A percentile compares a stretch with the other conserved stretches of the same genome.
These are phyloP conservation scores for Furnarius figulus DNA, from an alignment of 2,113 vertebrate species.

Conservation along the genomic window DNA sequence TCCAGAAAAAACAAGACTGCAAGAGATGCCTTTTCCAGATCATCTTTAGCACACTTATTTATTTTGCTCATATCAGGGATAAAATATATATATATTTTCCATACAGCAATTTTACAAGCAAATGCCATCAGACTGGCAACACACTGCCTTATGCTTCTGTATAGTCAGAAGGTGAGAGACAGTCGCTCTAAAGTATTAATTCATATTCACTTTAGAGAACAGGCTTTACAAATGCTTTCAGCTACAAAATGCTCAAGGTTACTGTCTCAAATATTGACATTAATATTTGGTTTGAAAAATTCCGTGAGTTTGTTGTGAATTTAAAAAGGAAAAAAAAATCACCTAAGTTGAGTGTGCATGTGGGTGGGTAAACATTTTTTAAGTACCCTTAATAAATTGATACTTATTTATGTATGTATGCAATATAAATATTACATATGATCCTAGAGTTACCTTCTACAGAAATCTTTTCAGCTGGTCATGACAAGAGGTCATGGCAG, in stretches of 20 bases:
- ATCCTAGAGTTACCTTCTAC: not conserved
- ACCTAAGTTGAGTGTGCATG: not conserved
- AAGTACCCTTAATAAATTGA: not conserved
- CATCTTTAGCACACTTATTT: not conserved
- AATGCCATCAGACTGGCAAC: not conserved
- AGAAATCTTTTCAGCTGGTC: not conserved
- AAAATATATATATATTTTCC: not conserved
- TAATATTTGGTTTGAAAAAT: not conserved
- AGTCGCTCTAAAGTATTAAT: not conserved
- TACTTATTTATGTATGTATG: not conserved
- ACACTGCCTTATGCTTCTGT: not conserved
- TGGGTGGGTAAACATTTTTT: not conserved
- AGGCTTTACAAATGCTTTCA: not conserved
- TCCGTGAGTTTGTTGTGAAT: not conserved
- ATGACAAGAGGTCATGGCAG: not conserved
- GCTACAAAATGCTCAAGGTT: not conserved
- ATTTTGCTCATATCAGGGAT: not conserved
- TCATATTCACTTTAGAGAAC: not conserved
- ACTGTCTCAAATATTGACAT: not conserved
- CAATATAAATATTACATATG: fast-evolving
- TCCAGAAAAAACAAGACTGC: not conserved
- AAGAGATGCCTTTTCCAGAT: not conserved
- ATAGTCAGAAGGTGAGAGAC: not conserved
- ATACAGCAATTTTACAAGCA: not conserved
- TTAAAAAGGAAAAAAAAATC: not conserved